Percentiles rank a stretch among this genome's conserved stretches.
phyloP scores from a whole-genome alignment of 2,888 invertebrate species.

The Icerya purchasi region DNA sequence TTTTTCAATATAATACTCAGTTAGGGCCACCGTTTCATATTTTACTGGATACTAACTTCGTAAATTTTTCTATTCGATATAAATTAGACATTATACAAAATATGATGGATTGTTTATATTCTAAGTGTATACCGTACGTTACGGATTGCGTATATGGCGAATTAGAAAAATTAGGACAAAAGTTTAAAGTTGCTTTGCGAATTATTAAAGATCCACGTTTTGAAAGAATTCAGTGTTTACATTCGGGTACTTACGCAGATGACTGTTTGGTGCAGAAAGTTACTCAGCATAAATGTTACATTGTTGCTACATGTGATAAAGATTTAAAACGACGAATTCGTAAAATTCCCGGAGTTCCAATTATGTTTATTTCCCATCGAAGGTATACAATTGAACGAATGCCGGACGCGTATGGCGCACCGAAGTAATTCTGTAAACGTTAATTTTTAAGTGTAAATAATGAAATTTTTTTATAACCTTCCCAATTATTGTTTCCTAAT shows the following conservation, averaged over 20 bases:
- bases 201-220: conserved; percentile 91
- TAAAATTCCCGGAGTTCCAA: conserved; percentile 96
- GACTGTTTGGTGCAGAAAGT: conserved; percentile 92
- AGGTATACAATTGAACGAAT: conserved; percentile 90
- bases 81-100: conserved; percentile 89
- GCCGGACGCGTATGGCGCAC: conserved; percentile 97
- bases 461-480: too few species aligned
- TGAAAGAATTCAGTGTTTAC: conserved; percentile 75
- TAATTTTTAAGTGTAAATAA: too few species aligned
- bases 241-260: conserved; percentile 97
- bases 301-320: conserved; percentile 96
- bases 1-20: conserved; percentile 94
- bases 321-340: conserved; percentile 85
- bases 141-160: conserved; percentile 97
- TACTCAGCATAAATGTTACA: conserved; percentile 96
- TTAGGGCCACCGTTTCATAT: conserved; percentile 96
- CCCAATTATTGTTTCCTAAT: too few species aligned
- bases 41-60: conserved; percentile 90
- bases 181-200: conserved; percentile 80
- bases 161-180: conserved; percentile 85
- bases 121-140: conserved; percentile 87
- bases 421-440: conserved; percentile 28
- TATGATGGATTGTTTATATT: conserved; percentile 98
- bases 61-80: conserved; percentile 94
- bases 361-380: conserved; percentile 88